phyloP scores from a whole-genome alignment of 2,888 invertebrate genomes.

The Stictocephala bisonia region DNA sequence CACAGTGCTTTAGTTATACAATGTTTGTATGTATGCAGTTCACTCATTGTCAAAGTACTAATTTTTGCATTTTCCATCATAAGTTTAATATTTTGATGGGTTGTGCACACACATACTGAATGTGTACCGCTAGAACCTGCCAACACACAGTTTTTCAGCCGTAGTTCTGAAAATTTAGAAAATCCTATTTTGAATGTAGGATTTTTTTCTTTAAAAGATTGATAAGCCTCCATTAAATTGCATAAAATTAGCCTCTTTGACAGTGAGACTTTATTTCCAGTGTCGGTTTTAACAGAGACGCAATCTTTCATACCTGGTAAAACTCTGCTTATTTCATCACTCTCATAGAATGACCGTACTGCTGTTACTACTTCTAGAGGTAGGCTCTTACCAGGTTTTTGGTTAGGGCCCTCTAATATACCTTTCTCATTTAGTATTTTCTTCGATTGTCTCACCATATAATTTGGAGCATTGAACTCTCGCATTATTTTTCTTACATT shows the following conservation, averaged over 20 bases:
- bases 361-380: not conserved
- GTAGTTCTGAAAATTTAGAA: slow-evolving; percentile 44
- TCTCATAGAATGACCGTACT: slow-evolving; percentile 16
- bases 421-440: too few species aligned
- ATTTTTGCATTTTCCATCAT: too few species aligned
- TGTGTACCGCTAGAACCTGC: slow-evolving; percentile 28
- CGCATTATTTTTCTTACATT: too few species aligned
- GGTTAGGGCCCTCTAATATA: slow-evolving; percentile 18
- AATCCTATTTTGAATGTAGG: slow-evolving; percentile 31
- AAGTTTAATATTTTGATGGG: too few species aligned
- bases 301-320: slow-evolving; percentile 21
- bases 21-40: too few species aligned
- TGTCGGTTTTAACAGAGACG: not conserved
- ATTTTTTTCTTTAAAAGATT: slow-evolving; percentile 19
- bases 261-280: not conserved
- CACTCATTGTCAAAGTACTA: too few species aligned
- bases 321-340: slow-evolving; percentile 13
- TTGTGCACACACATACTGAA: slow-evolving; percentile 29
- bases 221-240: slow-evolving; percentile 13
- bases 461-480: too few species aligned
- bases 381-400: slow-evolving; percentile 12
- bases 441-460: too few species aligned
- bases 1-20: too few species aligned
- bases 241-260: slow-evolving; percentile 9
- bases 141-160: slow-evolving; percentile 41